Base-by-base conservation (phyloP, 2,113 vertebrate genomes). In the Ptilorrhoa leucosticta region DNA sequence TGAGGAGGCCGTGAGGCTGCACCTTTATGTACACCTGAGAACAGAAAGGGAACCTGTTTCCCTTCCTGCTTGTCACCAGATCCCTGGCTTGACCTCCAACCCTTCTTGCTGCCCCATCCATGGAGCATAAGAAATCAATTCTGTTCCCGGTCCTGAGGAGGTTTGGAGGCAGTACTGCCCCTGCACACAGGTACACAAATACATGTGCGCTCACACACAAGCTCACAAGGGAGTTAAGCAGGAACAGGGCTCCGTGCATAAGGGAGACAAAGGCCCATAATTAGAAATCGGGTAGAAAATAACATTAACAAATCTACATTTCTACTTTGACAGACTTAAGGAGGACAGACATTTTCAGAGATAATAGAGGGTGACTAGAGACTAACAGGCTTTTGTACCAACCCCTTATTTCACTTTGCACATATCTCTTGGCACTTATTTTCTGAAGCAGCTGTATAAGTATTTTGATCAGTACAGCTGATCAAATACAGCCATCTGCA, bases 191-290 rank as follows among this genome's bases (percentile, higher is more conserved):
- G 5, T 14, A 26, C 37, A 53, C 5, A 5, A 2, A 6, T 1
- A 21, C 2, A 10, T 10, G 1, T 28, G 37, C 37, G 9, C 37
- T 22, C 4, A 1, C 33, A 57, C 44, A 57, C 22, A 21, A 0
- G 0, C 44, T 45, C 37, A 7, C 30, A 26, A 26, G 33, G 3
- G 27, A 86, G 8, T 18, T 53, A 18, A 73, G 45, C 30, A 53
- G 9, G 15, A 48, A 2, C 23, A n/a, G 15, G 30, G 11, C 7
- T 78, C 23, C 0, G 0, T 5, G 5, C 22, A 5, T 4, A 42
- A 54, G 16, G 22, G 42, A 84, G 6, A 56, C 13, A 60, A 81
- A 81, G 15, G 53, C 24, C 16, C n/a, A 51, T 8, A 30, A 19
- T 33, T 19, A 33, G 26, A 80, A 77, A 83, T 45, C 39, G 70